Evolutionary conservation across 2,797 vertebrate species (phyloP), one percentile per base, ranked within the genome.

Genomic region (Chelonia mydas): DNA sequence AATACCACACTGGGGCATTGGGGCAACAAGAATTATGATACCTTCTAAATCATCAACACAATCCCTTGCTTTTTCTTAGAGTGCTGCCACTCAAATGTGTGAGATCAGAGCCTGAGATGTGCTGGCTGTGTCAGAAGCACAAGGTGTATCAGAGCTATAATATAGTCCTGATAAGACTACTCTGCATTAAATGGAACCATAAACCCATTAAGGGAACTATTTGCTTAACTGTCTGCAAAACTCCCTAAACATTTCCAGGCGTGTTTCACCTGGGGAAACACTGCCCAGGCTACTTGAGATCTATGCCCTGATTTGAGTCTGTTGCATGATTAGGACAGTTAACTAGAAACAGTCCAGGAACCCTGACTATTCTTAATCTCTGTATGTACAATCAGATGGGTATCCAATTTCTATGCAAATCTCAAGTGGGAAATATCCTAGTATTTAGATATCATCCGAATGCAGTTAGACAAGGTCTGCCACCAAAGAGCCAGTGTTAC

Each of bases 41-140:
- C 17, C n/a, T 82, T 87, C 83, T 50, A 83, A 84, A 51, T 4
- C 33, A 61, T 15, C 17, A 77, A 13, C 55, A 49, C 11, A 72
- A 41, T 27, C 81, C 87, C 19, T 55, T 37, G 78, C 74, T 76
- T 76, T 76, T 76, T 47, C 74, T 45, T 47, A 45, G 84, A 90
- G 7, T 5, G 11, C 11, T 50, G 11, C 86, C 89, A 85, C n/a
- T 80, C 7, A 84, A 90, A 89, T 17, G n/a, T 81, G 90, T 80
- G 87, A 92, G 59, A 49, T 0, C 11, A 68, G 65, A 76, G 78
- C 33, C 74, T 61, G 31, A 90, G 95, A 84, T 77, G 79, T 51
- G 11, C 53, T 0, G 2, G 86, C 90, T 0, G 0, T 45, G 55
- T 37, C 76, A 61, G 47, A 81, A 82, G 33, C 33, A 90, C 50